A percentile compares a stretch with the other conserved stretches of the same genome.
Evolutionary conservation across 2,888 invertebrate genomes (phyloP).

Genomic region (Sepiola atlantica): DNA sequence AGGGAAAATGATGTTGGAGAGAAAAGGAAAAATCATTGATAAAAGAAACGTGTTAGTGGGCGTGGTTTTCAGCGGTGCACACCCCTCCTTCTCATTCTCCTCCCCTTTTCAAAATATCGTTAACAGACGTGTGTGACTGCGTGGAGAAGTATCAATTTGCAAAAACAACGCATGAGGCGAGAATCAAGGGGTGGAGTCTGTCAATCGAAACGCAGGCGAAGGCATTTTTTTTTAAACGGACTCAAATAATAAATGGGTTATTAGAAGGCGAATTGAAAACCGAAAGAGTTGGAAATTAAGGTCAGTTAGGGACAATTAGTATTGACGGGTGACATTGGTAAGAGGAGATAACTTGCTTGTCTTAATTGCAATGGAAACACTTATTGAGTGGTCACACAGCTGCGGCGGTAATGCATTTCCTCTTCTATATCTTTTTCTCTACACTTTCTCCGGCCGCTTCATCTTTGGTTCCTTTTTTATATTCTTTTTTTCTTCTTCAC

Average conservation of each 20-base stretch:
- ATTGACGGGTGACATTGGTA: not conserved
- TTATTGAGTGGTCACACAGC: not conserved
- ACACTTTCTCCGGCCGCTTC: too few species aligned
- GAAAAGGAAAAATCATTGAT: too few species aligned
- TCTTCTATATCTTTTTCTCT: not conserved
- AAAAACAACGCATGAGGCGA: not conserved
- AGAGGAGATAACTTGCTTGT: not conserved
- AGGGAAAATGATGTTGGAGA: too few species aligned
- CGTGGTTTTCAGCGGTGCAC: not conserved
- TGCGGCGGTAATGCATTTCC: not conserved
- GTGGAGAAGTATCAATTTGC: not conserved
- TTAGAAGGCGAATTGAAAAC: not conserved
- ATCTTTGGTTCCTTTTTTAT: too few species aligned
- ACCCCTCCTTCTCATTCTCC: too few species aligned
- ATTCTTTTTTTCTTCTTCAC: too few species aligned
- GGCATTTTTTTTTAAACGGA: not conserved
- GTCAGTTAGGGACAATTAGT: not conserved
- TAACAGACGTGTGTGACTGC: too few species aligned
- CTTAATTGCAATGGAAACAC: not conserved
- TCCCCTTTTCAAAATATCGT: too few species aligned
- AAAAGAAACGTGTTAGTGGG: too few species aligned
- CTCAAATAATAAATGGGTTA: not conserved
- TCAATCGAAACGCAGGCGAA: not conserved
- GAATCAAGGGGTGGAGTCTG: not conserved
- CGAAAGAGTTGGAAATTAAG: not conserved